A percentile compares a stretch with the other conserved stretches of the same genome.
These are phyloP conservation scores for Nezara viridula DNA, from an alignment of 2,888 invertebrate species.

Conservation along the genomic window DNA sequence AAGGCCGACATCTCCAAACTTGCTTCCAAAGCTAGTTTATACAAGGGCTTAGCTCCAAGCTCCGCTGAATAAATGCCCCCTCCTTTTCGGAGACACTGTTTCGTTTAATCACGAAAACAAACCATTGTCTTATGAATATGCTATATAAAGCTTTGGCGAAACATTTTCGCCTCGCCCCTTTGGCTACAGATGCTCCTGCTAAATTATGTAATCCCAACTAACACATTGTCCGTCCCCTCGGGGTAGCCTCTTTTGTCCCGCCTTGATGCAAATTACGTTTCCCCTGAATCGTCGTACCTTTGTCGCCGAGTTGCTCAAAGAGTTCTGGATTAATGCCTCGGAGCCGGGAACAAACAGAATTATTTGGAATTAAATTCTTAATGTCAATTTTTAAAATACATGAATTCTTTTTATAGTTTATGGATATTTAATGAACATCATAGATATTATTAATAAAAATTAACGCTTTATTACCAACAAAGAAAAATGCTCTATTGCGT, in stretches of 20 bases:
- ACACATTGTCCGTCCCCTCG: constrained; percentile 13
- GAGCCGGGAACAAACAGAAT: neutral
- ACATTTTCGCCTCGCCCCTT: neutral
- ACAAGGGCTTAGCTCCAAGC: neutral
- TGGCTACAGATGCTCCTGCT: constrained; percentile 31
- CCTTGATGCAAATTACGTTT: constrained; percentile 2
- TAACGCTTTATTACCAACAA: too few species aligned
- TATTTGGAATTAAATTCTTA: neutral
- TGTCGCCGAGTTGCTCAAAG: neutral
- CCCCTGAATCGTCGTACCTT: constrained; percentile 6
- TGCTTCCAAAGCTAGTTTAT: constrained; percentile 40
- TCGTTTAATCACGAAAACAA: constrained; percentile 40
- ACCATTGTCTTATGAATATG: constrained; percentile 40
- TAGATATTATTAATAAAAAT: too few species aligned
- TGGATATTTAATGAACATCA: too few species aligned
- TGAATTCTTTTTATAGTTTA: too few species aligned
- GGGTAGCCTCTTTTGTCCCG: neutral
- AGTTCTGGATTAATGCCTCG: neutral
- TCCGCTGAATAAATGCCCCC: neutral
- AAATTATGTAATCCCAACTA: constrained; percentile 34
- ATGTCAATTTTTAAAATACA: neutral
- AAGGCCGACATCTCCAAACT: constrained; percentile 36
- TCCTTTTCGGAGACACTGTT: constrained; percentile 8
- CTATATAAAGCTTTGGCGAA: constrained; percentile 17
- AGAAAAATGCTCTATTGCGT: too few species aligned